Base-by-base conservation (phyloP, 2,797 vertebrate genomes). In the Arremon aurantiirostris region DNA sequence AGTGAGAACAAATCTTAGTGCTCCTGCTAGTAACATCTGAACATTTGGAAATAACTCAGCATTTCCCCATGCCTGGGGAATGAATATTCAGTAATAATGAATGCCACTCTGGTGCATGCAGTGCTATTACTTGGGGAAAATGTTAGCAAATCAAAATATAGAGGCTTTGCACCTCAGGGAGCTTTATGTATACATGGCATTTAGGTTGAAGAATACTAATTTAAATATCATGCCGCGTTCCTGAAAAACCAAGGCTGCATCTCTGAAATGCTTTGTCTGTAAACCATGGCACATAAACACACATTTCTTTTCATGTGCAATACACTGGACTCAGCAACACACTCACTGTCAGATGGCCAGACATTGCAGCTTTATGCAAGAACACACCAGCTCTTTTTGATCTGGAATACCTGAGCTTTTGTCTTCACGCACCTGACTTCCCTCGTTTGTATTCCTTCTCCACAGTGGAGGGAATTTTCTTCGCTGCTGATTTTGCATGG, bases 391-490 rank as follows among this genome's bases (percentile, higher is more conserved):
- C 61, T 88, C 42, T 73, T 86, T 77, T 71, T 41, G 28, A 83
- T 55, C 49, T 78, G 82, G 59, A 93, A 44, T 79, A 63, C 73
- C 70, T 52, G 77, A 44, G 41, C 80, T 86, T 92, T 95, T 86
- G 37, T 90, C 86, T 93, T 80, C 76, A 98, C 98, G 83, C 96
- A 99, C 99, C 99, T 99, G 98, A 99, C 98, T 98, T 98, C 98
- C 92, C 99, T 99, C 72, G 98, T 99, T 95, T 99, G 99, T 57
- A 98, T 98, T 97, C 99, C 99, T 97, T 98, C 98, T 83, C 99
- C 99, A 82, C 99, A 99, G 89, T 97, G 98, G 59, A 98, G 98
- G 85, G 98, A 97, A 93, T 98, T 98, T 56, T 99, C 98, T 95
- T 99, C 98, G 8, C 97, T 97, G 97, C 98, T 98, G 98, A 99